Evolutionary conservation across 2,888 invertebrate genomes (phyloP), one percentile per base, ranked within the genome.

Genomic region (Mythimna ferrago): DNA sequence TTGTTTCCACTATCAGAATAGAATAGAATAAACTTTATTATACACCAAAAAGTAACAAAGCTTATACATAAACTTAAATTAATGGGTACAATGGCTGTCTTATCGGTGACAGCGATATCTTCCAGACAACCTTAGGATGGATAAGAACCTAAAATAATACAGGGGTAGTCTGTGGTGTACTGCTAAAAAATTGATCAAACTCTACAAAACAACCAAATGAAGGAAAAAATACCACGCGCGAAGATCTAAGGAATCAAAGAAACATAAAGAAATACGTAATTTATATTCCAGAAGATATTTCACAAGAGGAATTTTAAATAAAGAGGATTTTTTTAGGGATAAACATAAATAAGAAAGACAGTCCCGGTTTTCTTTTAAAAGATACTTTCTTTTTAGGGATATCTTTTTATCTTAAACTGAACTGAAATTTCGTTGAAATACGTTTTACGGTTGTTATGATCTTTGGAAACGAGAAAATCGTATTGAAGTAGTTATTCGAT

Each of bases 271-370:
- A 32, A 61, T n/a, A 63, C 0, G 26, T 69, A 14, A 38, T 76
- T 58, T n/a, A 19, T 58, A 63, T 63, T 76, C 76, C 26, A 69
- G 57, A 7, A 10, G 19, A 38, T 0, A 38, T 68, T 53, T 11
- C 16, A 35, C 9, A 57, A 44, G 57, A 68, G 26, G 19, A 38
- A 26, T 62, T 69, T 44, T 5, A 53, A 10, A n/a, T 44, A 56
- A 35, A 73, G 53, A 57, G 26, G n/a, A n/a, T n/a, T 14, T 19
- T 73, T 57, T 51, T 48, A 38, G 4, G 38, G 44, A 60, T 60
- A 66, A 60, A 65, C 21, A 26, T 65, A 51, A 73, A 73, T 65
- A 53, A 16, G 32, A 65, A 73, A 44, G 16, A 26, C 21, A 4
- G 26, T 41, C 41, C 11, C n/a, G 21, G n/a, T 58, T 60, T 73